Evolutionary conservation across 1,140 invertebrate species (phyloP).

Genomic region (Penaeus indicus): DNA sequence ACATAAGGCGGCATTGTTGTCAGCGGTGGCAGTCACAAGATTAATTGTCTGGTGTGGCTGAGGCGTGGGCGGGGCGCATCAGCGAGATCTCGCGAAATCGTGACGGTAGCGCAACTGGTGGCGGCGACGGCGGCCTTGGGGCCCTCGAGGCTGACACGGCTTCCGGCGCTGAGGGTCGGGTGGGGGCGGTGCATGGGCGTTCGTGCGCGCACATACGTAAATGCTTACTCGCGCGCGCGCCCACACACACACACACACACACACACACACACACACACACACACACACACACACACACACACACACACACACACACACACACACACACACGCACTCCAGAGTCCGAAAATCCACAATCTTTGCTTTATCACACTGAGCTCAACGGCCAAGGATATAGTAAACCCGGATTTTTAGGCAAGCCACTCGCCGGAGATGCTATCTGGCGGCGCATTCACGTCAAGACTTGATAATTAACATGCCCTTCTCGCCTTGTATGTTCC

Average conservation of each 20-base stretch:
- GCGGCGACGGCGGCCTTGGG: no score
- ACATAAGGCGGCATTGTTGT: slow-evolving; percentile 45
- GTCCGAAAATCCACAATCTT: background rate
- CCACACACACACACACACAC: background rate
- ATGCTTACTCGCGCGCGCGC: background rate
- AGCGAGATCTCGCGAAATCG: no score
- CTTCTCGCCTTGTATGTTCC: background rate
- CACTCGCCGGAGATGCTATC: no score
- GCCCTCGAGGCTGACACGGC: no score
- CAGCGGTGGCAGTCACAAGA: background rate
- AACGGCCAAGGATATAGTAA: no score
- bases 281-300: slow-evolving; percentile 23
- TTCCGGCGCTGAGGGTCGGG: background rate
- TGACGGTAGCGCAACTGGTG: no score
- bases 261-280: slow-evolving; percentile 32
- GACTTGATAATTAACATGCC: no score
- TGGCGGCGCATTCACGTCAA: no score
- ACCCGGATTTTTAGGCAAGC: no score
- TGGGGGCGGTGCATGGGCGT: background rate
- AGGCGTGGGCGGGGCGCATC: background rate
- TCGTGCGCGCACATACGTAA: background rate
- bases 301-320: slow-evolving; percentile 8
- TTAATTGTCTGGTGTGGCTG: background rate
- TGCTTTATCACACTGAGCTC: no score
- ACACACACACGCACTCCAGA: slow-evolving; percentile 1